Evolutionary conservation across 2,888 invertebrate genomes (phyloP).

Genomic region (Sympetrum striolatum): DNA sequence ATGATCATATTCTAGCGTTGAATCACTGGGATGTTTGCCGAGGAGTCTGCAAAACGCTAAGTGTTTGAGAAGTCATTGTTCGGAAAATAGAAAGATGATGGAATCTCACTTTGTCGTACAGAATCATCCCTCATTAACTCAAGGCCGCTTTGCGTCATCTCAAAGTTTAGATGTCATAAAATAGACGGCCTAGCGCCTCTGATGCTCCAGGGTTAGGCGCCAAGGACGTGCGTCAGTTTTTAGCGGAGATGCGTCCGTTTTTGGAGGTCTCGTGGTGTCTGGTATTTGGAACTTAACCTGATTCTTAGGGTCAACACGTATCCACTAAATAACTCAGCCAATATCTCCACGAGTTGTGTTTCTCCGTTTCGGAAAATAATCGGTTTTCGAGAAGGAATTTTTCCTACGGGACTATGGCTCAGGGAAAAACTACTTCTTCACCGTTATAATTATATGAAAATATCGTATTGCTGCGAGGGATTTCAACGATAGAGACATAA

Average conservation of each 20-base stretch:
- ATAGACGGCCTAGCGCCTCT: background rate
- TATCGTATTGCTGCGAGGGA: no score
- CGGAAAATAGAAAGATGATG: background rate
- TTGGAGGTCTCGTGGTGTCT: background rate
- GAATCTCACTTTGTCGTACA: background rate
- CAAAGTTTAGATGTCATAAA: background rate
- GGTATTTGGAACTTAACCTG: no score
- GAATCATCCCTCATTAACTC: background rate
- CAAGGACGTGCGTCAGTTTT: background rate
- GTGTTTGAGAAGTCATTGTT: background rate
- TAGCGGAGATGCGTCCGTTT: background rate
- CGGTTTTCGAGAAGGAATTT: no score
- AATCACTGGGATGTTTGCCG: background rate
- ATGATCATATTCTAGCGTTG: no score
- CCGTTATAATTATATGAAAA: no score
- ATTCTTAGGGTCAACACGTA: no score
- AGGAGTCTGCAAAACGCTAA: background rate
- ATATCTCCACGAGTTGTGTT: no score
- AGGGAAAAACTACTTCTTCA: no score
- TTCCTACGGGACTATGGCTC: no score
- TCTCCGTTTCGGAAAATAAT: no score
- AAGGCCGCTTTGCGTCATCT: slow-evolving; percentile 12
- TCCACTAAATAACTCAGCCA: no score
- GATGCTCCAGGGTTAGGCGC: background rate
- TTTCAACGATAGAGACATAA: no score